Base-by-base conservation (phyloP, 1,140 invertebrate species). In the Listronotus oregonensis region DNA sequence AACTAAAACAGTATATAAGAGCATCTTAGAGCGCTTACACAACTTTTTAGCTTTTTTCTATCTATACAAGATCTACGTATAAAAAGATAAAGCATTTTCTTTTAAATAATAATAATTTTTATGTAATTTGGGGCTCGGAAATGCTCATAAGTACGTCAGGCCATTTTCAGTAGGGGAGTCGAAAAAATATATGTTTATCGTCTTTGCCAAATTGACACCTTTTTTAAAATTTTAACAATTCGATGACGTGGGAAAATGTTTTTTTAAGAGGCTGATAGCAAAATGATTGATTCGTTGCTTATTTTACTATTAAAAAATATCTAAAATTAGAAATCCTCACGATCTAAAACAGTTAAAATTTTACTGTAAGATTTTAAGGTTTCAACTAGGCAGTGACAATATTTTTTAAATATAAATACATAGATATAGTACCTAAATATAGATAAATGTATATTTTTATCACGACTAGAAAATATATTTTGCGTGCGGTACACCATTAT, bases 401-500 rank as follows among this genome's bases (percentile, higher is more conserved):
- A 39, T 12, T 46, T 8, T 62, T 52, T n/a, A 62, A 52, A 52
- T 62, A 52, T 31, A 52, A 43, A 62, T 52, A 52, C 50, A 62
- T 62, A 52, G 51, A 44, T 50, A 54, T 62, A 62, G 44, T 58
- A 58, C 17, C 39, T 61, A 11, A 14, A 54, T 54, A 54, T 31
- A 62, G 39, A 54, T 64, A 64, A 54, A 56, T 64, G 37, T 64
- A 39, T 55, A 52, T 62, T 43, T n/a, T 64, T 46, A 47, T 32
- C 18, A 64, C 46, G 61, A 54, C 42, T 55, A 54, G 34, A 47
- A 59, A 49, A 32, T 58, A 54, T 55, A 63, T n/a, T 43, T 64
- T 56, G 7, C 32, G 63, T 65, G 62, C 62, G 62, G 51, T 67
- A 57, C 54, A 64, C 54, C 32, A 59, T 27, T 49, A 61, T 73